Percentiles rank a stretch among this genome's conserved stretches.
phyloP scores from a whole-genome alignment of 2,113 vertebrate species.

The Cichladusa arquata region DNA sequence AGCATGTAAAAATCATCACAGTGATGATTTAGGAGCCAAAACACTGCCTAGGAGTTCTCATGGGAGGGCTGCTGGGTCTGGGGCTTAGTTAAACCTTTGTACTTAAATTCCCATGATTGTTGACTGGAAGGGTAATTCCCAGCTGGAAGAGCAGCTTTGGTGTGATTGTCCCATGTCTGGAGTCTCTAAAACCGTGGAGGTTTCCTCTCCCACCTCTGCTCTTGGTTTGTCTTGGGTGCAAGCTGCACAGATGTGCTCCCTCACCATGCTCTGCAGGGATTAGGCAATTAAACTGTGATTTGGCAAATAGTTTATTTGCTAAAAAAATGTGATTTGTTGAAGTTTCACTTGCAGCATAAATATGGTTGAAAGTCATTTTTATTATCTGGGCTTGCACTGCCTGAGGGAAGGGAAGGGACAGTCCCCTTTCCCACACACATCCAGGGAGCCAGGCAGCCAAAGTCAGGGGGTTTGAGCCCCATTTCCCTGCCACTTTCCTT shows the following conservation, averaged over 20 bases:
- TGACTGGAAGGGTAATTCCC: background rate
- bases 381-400: background rate
- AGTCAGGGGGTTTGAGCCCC: background rate
- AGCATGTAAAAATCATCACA: background rate
- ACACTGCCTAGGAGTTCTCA: background rate
- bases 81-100: background rate
- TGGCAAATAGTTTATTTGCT: background rate
- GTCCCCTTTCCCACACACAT: background rate
- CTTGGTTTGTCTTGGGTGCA: background rate
- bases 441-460: background rate
- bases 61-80: background rate
- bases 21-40: background rate
- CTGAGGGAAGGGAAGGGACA: background rate
- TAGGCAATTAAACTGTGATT: background rate
- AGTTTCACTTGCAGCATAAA: background rate
- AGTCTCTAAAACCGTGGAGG: background rate
- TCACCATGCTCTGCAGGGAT: background rate
- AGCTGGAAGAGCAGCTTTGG: background rate
- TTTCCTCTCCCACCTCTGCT: background rate
- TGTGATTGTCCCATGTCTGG: background rate
- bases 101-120: background rate
- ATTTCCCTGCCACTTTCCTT: background rate
- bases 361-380: background rate
- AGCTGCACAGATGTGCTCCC: background rate
- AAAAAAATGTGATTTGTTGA: background rate